Base-by-base conservation (phyloP, 2,888 invertebrate genomes). In the Balanococcus diminutus region DNA sequence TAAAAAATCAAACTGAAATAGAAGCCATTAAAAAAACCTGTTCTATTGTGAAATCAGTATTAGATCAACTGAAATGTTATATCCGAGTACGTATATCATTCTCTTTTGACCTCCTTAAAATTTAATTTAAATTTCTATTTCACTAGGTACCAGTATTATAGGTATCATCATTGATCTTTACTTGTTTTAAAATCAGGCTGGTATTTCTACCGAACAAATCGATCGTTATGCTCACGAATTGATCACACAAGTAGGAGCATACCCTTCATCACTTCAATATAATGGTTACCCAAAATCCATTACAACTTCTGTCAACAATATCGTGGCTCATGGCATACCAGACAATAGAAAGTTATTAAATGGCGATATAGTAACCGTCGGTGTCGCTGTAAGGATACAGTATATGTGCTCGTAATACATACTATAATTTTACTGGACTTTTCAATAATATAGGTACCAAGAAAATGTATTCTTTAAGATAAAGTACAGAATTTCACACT, bases 291-390 rank as follows among this genome's bases (percentile, higher is more conserved):
- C 96, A 1, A 97, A 97, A 89, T 97, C 97, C 87, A 92, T 96
- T 2, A 97, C 97, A 89, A 97, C 97, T 0, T 96, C 96, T 25
- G 94, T 97, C 0, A 98, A 98, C 89, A 96, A 97, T 91, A 94
- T 97, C 0, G 95, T 94, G 25, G 96, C 96, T 88, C 98, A 98
- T 91, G 98, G 98, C 2, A 97, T 98, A 89, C 98, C 98, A 0
- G 97, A 98, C 89, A 91, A 93, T 89, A 92, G 96, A 88, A 92
- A 92, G 16, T 90, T 98, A 72, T 89, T 92, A 88, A 92, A 95
- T 91, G 98, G 98, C 2, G 98, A 98, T 89, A 95, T 97, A 87
- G 91, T 98, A 36, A 97, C 96, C 90, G 93, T 98, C 81, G 98
- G 98, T 91, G 92, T 98, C 56, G 96, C 97, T 19, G 97, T 97